phyloP scores from a whole-genome alignment of 2,797 vertebrate genomes.

The Paedocypris micromegethes region DNA sequence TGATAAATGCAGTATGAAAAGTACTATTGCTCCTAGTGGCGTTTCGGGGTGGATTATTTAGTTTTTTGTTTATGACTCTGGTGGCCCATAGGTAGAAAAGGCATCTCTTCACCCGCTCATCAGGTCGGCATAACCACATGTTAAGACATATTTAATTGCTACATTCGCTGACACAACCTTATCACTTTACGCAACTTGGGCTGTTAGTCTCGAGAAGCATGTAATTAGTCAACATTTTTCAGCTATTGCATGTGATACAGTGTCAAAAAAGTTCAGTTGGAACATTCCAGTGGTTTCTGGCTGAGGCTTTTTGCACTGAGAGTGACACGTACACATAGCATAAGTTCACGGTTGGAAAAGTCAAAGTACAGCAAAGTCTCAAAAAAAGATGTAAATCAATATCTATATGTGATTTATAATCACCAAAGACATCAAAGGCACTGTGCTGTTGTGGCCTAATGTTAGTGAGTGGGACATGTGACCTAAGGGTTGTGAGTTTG shows the following conservation, averaged over 20 bases:
- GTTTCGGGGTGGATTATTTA: too few relatives aligned
- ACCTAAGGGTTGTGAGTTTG: too few relatives aligned
- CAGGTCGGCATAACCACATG: conserved; percentile 34
- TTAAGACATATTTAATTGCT: conserved; percentile 35
- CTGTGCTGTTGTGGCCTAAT: too few relatives aligned
- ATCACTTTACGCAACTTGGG: conserved; percentile 23
- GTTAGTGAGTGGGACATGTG: too few relatives aligned
- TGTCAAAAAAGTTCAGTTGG: conserved; percentile 14
- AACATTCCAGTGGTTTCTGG: conserved; percentile 33
- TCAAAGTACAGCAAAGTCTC: too few relatives aligned
- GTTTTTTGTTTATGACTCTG: too few relatives aligned
- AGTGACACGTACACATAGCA: too few relatives aligned
- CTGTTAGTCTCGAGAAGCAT: conserved; percentile 17
- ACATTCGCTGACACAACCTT: conserved; percentile 26
- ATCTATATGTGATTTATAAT: neutral
- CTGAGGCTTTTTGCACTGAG: neutral
- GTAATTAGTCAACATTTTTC: conserved; percentile 36
- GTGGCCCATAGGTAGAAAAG: too few relatives aligned
- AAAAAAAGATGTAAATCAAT: neutral
- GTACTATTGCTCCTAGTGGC: too few relatives aligned
- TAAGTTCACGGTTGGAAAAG: too few relatives aligned
- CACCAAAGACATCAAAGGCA: too few relatives aligned
- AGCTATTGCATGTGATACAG: conserved; percentile 14
- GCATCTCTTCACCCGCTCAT: conserved; percentile 40
- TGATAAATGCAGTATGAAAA: too few relatives aligned